Evolutionary conservation across 2,797 vertebrate species (phyloP), one percentile per base, ranked within the genome.

Genomic region (Falco novaeseelandiae): DNA sequence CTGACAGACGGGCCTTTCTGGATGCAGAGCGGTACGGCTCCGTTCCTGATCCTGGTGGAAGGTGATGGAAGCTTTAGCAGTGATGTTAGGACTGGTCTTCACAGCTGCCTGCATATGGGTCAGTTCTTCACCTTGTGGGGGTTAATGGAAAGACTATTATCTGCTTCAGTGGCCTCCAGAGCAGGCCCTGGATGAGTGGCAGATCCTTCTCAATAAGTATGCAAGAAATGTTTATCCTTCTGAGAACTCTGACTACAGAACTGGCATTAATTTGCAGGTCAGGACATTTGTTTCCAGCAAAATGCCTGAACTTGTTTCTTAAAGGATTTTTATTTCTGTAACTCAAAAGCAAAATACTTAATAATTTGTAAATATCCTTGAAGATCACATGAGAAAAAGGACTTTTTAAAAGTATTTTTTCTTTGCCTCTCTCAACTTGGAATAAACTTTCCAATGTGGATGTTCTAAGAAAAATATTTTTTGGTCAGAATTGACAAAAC

Each of bases 141-240:
- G 16, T 85, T 67, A 54, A 71, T 5, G 51, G 49, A 36, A 74
- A 78, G 65, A 40, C 71, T 38, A 4, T 13, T 70, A 29, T 48
- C 76, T 91, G 78, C 76, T 86, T 34, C 81, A 36, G 26, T 3
- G 5, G 61, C 32, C 48, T 86, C 65, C 1, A 0, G 46, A 89
- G 83, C 0, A 3, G 52, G 21, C 16, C 29, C 42, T 14, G 66
- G 16, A 2, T 86, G 82, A 95, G 42, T 25, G 44, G 82, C 89
- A 95, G 79, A 15, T 67, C 32, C 57, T 63, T 82, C 93, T 81
- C 65, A 70, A 27, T 77, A 77, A 72, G 70, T n/a, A 57, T 74
- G 87, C n/a, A 69, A 87, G 93, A 92, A 92, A 87, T 87, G 66
- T 89, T 93, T 74, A 82, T 93, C 84, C 83, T 93, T 78, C 83